These are phyloP conservation scores for Oxyteleia sp. DNA, from an alignment of 2,888 invertebrate species.

Conservation along the genomic window DNA sequence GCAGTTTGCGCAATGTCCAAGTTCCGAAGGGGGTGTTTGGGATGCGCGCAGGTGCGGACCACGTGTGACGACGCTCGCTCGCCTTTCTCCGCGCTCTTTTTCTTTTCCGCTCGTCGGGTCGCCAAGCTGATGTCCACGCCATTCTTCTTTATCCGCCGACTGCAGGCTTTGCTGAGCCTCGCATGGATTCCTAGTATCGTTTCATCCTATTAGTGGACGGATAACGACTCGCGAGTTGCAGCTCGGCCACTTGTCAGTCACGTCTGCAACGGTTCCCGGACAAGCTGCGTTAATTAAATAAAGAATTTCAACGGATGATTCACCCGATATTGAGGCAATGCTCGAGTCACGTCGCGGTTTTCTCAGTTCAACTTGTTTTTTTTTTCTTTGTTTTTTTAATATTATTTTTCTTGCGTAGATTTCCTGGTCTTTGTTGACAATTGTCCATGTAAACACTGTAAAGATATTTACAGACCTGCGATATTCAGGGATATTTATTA, in stretches of 20 bases:
- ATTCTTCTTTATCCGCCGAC: conserved; percentile 4
- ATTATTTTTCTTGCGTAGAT: too few species aligned
- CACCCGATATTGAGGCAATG: not conserved
- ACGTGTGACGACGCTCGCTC: conserved; percentile 36
- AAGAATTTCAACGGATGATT: conserved; percentile 35
- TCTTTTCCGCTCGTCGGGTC: not conserved
- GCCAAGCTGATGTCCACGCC: not conserved
- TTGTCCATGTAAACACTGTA: too few species aligned
- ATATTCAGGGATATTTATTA: too few species aligned
- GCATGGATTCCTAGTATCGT: conserved; percentile 45
- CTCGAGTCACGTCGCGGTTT: not conserved
- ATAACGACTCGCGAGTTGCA: conserved; percentile 30
- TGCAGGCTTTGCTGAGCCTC: conserved; percentile 7
- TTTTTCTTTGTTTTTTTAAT: too few species aligned
- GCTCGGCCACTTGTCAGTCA: conserved; percentile 49
- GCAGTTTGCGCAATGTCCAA: too few species aligned
- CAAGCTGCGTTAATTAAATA: conserved; percentile 44
- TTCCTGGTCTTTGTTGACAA: too few species aligned
- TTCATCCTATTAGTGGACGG: conserved; percentile 43
- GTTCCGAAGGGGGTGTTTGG: not conserved
- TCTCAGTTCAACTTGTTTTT: too few species aligned
- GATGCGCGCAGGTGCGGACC: conserved; percentile 35
- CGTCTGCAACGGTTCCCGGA: conserved; percentile 39
- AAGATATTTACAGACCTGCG: too few species aligned
- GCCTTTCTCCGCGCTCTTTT: conserved; percentile 40